Conservation (phyloP, 2,888 invertebrate species). For the Pollenia griseotomentosa region DNA sequence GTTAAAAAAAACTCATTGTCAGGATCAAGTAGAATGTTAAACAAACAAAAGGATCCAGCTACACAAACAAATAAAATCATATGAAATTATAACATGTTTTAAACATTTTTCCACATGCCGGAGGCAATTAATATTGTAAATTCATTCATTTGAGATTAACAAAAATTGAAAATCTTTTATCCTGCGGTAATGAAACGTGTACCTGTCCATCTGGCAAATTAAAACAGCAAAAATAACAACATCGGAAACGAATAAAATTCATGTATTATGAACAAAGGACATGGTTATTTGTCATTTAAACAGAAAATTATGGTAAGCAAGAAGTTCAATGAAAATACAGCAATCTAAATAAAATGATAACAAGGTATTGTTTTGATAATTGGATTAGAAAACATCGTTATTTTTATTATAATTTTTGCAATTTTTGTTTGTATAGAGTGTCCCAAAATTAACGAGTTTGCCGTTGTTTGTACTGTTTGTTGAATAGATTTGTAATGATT, state of each 20-base stretch:
- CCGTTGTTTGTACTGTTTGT: no score
- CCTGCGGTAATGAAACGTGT: slow-evolving; percentile 32
- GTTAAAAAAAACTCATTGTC: neutral
- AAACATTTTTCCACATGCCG: slow-evolving; percentile 41
- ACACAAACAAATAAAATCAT: neutral
- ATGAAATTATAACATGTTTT: slow-evolving; percentile 26
- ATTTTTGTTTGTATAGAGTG: neutral
- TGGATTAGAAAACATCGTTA: neutral
- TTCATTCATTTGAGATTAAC: slow-evolving; percentile 72
- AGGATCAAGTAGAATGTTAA: neutral
- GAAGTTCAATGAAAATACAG: neutral
- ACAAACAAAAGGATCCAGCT: neutral
- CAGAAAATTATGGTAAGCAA: neutral
- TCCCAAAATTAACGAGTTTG: no score
- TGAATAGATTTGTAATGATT: no score
- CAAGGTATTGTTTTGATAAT: slow-evolving; percentile 1
- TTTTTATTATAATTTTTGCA: neutral
- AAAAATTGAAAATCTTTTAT: slow-evolving; percentile 67
- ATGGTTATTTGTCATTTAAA: neutral
- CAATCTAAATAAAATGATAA: neutral
- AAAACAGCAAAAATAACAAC: neutral
- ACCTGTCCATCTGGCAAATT: neutral
- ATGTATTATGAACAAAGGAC: neutral
- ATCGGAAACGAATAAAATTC: neutral
- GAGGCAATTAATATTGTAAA: slow-evolving; percentile 67